Base-by-base conservation (phyloP, 2,888 invertebrate species). In the Acrocyrtus sp. region DNA sequence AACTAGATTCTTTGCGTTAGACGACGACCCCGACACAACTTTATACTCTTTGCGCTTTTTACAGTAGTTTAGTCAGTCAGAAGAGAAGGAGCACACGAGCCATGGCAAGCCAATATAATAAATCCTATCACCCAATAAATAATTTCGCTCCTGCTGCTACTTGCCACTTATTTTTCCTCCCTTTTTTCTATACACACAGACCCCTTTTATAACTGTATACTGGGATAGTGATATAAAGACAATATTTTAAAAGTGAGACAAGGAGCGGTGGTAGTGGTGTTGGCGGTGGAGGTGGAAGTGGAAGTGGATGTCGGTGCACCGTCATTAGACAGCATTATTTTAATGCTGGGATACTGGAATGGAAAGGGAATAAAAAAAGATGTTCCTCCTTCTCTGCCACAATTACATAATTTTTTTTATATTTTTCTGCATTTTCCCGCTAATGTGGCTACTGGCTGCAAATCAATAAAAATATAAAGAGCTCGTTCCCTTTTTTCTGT, bases 41-140 rank as follows among this genome's bases (percentile, higher is more conserved):
- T 34, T 34, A n/a, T n/a, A 34, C 34, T 34, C 34, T 34, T 34
- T 34, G 5, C 34, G 5, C 34, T 34, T 34, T 34, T 34, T 34
- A 34, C 19, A 27, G 29, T 45, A 61, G 39, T 67, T 57, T 51
- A 58, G 43, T 50, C 43, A 58, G 50, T 24, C 56, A 65, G 56
- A 21, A n/a, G n/a, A n/a, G n/a, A n/a, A n/a, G 29, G 45, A 34
- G 12, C 34, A 34, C 43, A 57, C 50, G 53, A 47, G 48, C 72
- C 63, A 63, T 62, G 63, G 63, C 72, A 58, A 72, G 62, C 72
- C 72, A 63, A 72, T n/a, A n/a, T 72, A 72, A 72, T 72, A 72
- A 72, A 72, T 72, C 72, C 72, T 72, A 72, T 72, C 72, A 72
- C 72, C 72, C 72, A 72, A 72, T 72, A 72, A 72, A 72, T 72